phyloP scores from a whole-genome alignment of 2,113 vertebrate genomes.

The Catharus bicknelli region DNA sequence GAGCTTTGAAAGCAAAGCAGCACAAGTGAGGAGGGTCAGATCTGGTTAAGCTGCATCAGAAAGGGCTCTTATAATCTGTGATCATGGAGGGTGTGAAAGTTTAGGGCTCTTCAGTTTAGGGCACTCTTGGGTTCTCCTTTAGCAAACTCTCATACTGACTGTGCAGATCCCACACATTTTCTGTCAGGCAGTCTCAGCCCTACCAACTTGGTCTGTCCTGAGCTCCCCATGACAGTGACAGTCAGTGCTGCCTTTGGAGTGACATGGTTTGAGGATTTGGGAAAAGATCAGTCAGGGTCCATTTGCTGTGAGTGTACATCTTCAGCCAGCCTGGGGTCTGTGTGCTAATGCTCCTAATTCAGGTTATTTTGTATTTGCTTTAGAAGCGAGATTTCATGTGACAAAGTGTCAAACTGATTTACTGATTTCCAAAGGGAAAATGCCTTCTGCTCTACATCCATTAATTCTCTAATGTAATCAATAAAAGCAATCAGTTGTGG shows the following conservation, averaged over 20 bases:
- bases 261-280: not conserved
- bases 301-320: not conserved
- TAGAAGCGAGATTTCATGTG: not conserved
- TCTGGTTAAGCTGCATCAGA: not conserved
- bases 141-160: not conserved
- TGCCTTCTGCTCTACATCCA: not conserved
- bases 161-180: not conserved
- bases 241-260: not conserved
- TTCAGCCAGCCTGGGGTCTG: not conserved
- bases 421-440: conserved; percentile 21
- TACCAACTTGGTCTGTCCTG: not conserved
- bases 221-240: not conserved
- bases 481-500: conserved; percentile 51
- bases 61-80: not conserved
- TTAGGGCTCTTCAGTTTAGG: not conserved
- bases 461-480: conserved; percentile 37
- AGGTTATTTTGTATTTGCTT: not conserved
- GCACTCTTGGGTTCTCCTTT: not conserved
- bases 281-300: not conserved
- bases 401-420: not conserved
- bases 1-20: not conserved
- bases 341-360: not conserved
- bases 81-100: not conserved
- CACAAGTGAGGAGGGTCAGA: not conserved
- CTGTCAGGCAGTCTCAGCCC: not conserved